Percentiles rank a stretch among this genome's conserved stretches.
Conservation (phyloP, 1,140 invertebrate genomes). For the Sinonovacula constricta region DNA sequence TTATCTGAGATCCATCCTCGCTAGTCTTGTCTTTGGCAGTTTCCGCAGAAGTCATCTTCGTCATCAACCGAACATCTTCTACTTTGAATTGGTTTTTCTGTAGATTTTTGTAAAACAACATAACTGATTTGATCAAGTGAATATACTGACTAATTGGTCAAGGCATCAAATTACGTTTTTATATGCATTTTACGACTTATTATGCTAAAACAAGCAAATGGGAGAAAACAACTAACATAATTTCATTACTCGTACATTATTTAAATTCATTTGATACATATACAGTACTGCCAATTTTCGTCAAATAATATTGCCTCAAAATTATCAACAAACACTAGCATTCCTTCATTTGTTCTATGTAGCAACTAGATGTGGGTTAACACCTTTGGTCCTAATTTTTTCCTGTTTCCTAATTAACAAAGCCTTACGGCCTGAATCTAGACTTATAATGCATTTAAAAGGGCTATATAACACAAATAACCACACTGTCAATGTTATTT, state of each 20-base stretch:
- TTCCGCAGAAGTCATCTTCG: neutral
- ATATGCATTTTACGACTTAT: too few species aligned
- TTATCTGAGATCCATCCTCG: slow-evolving; percentile 11
- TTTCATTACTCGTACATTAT: too few species aligned
- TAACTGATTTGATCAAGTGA: neutral
- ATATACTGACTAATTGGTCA: neutral
- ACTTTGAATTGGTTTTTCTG: slow-evolving; percentile 33
- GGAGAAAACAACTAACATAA: too few species aligned
- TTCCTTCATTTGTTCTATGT: neutral
- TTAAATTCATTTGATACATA: too few species aligned
- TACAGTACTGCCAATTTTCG: too few species aligned
- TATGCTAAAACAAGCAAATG: too few species aligned
- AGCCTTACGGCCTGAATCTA: neutral
- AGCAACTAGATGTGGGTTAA: neutral
- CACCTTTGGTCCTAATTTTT: neutral
- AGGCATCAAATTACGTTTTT: neutral
- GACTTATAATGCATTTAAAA: neutral
- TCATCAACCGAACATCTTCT: slow-evolving; percentile 31
- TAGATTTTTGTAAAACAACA: neutral
- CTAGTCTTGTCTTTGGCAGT: neutral
- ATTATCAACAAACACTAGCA: too few species aligned
- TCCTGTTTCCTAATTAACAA: neutral
- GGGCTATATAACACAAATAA: neutral
- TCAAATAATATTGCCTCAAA: too few species aligned
- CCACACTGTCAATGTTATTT: neutral